Evolutionary conservation across 2,113 vertebrate genomes (phyloP).

Genomic region (Xenopus borealis): DNA sequence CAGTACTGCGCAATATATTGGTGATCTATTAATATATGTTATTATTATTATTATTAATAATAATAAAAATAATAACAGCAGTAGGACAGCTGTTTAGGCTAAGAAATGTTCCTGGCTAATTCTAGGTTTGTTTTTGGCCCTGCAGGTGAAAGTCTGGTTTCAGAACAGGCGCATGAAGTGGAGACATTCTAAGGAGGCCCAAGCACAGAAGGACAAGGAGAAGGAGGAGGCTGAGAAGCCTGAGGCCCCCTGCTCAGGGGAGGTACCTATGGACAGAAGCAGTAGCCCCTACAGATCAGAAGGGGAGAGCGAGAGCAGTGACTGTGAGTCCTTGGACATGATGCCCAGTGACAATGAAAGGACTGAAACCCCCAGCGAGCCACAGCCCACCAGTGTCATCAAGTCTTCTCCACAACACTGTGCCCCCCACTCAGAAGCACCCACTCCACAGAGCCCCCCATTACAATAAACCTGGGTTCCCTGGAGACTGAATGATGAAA

Average conservation of each 20-base stretch:
- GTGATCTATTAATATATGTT: too few species aligned
- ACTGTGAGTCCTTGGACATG: conserved; percentile 82
- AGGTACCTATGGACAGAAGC: conserved; percentile 50
- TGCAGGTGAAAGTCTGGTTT: conserved; percentile 95
- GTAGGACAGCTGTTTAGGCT: too few species aligned
- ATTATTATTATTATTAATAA: too few species aligned
- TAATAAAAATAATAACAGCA: too few species aligned
- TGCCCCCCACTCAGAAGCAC: conserved; percentile 40
- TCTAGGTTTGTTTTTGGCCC: background rate
- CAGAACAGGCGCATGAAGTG: conserved; percentile 98
- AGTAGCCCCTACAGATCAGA: conserved; percentile 79
- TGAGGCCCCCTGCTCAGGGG: conserved; percentile 41
- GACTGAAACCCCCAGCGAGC: conserved; percentile 69
- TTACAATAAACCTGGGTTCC: conserved; percentile 51
- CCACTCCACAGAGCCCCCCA: conserved; percentile 41
- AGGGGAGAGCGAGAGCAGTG: conserved; percentile 85
- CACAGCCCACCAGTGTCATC: conserved; percentile 68
- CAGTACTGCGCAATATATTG: too few species aligned
- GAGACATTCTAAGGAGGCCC: conserved; percentile 95
- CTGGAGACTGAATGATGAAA: conserved; percentile 11
- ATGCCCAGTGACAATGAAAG: conserved; percentile 75
- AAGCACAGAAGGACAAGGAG: conserved; percentile 94
- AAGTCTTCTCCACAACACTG: conserved; percentile 50
- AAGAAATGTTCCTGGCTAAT: too few species aligned
- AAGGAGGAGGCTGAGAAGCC: conserved; percentile 75